These are phyloP conservation scores for Isoperla grammatica DNA, from an alignment of 2,888 invertebrate species.

Conservation along the genomic window DNA sequence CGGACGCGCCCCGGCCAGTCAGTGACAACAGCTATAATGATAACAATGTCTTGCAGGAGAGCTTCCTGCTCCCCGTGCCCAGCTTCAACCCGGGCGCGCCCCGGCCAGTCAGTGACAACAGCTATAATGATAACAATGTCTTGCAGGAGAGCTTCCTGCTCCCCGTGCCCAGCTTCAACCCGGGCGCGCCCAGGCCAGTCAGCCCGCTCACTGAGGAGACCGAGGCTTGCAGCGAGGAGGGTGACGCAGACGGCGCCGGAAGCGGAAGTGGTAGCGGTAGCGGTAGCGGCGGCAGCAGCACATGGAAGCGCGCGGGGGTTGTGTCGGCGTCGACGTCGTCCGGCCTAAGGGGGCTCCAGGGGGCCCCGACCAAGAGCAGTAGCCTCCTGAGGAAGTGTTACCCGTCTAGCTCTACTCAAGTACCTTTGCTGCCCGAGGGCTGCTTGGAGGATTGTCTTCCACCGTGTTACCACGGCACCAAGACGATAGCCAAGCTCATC, in stretches of 20 bases:
- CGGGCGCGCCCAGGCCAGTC: constrained; percentile 34
- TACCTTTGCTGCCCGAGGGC: constrained; percentile 44
- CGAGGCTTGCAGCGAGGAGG: constrained; percentile 31
- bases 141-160: constrained; percentile 40
- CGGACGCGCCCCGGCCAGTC: too few relatives aligned
- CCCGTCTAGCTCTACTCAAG: constrained; percentile 41
- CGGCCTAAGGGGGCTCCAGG: constrained; percentile 26
- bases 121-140: too few relatives aligned
- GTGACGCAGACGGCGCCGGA: constrained; percentile 24
- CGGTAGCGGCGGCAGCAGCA: constrained; percentile 18
- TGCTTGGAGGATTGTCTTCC: constrained; percentile 51
- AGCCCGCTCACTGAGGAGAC: constrained; percentile 37
- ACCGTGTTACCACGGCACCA: constrained; percentile 50
- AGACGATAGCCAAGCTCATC: constrained; percentile 53
- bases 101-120: too few relatives aligned
- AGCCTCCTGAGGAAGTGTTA: constrained; percentile 42
- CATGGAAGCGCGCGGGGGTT: constrained; percentile 20
- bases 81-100: too few relatives aligned
- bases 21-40: too few relatives aligned
- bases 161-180: constrained; percentile 38
- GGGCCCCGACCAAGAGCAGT: constrained; percentile 27
- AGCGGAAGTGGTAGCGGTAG: constrained; percentile 23
- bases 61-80: too few relatives aligned
- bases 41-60: too few relatives aligned
- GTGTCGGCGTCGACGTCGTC: constrained; percentile 27